Evolutionary conservation across 2,113 vertebrate genomes (phyloP).

Genomic region (Casuarius casuarius): DNA sequence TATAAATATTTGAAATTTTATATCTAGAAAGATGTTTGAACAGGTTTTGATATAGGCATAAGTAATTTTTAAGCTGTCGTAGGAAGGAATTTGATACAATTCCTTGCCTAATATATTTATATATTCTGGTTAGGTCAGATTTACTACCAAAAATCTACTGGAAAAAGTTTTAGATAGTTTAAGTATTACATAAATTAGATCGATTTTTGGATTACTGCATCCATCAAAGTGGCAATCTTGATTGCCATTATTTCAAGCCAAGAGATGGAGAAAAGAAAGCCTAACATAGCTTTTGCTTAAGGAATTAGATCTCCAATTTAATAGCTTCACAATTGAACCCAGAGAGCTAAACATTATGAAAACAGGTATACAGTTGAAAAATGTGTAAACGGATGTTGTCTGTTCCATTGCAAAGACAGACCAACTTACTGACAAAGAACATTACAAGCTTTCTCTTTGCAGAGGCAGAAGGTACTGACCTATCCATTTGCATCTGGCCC

Average conservation of each 20-base stretch:
- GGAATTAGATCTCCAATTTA: not conserved
- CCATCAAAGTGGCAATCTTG: not conserved
- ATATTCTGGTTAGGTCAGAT: not conserved
- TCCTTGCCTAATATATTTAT: not conserved
- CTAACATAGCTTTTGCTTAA: not conserved
- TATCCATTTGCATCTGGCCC: rapidly evolving
- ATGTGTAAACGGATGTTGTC: not conserved
- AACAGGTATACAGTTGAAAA: not conserved
- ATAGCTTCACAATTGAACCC: not conserved
- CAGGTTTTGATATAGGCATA: not conserved
- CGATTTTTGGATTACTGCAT: not conserved
- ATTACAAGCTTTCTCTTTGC: not conserved
- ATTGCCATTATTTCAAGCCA: not conserved
- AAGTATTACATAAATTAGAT: not conserved
- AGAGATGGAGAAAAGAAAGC: not conserved
- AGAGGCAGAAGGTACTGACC: not conserved
- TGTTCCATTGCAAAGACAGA: not conserved
- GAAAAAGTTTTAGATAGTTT: not conserved
- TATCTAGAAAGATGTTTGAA: not conserved
- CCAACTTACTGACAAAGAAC: not conserved
- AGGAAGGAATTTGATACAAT: not conserved
- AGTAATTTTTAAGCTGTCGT: not conserved
- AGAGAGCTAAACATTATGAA: not conserved
- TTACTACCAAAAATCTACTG: not conserved
- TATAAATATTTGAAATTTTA: not conserved